Evolutionary conservation across 2,113 vertebrate species (phyloP).

Genomic region (Lipotes vexillifer): DNA sequence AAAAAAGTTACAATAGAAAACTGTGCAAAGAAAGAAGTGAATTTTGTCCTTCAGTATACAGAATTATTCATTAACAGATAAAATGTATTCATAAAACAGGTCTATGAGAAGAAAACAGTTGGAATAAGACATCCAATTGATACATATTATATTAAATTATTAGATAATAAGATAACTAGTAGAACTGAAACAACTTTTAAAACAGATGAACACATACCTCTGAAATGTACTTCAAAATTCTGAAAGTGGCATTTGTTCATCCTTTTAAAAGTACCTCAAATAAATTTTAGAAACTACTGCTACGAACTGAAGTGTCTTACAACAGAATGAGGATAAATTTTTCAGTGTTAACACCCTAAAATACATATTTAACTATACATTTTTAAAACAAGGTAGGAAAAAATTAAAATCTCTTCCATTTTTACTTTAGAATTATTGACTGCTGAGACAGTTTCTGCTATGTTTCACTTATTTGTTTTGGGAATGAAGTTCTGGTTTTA

Average conservation of each 20-base stretch:
- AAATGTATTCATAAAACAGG: not conserved
- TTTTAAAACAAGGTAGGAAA: not conserved
- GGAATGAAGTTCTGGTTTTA: not conserved
- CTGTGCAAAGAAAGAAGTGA: not conserved
- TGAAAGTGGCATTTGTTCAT: not conserved
- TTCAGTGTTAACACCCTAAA: not conserved
- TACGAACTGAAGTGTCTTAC: no score
- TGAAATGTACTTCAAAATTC: not conserved
- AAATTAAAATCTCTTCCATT: not conserved
- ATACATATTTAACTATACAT: not conserved
- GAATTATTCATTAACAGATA: not conserved
- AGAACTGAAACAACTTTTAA: not conserved
- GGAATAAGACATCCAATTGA: not conserved
- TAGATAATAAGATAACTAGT: not conserved
- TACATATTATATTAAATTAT: not conserved
- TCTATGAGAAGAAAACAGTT: not conserved
- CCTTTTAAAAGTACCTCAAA: not conserved
- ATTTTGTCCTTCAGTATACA: not conserved
- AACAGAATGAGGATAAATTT: not conserved
- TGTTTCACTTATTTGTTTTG: not conserved
- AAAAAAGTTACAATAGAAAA: not conserved
- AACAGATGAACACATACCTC: not conserved
- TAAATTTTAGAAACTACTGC: not conserved
- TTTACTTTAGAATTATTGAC: not conserved
- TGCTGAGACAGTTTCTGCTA: not conserved